Conservation (phyloP, 2,113 vertebrate species). For the Oryzias javanicus region DNA sequence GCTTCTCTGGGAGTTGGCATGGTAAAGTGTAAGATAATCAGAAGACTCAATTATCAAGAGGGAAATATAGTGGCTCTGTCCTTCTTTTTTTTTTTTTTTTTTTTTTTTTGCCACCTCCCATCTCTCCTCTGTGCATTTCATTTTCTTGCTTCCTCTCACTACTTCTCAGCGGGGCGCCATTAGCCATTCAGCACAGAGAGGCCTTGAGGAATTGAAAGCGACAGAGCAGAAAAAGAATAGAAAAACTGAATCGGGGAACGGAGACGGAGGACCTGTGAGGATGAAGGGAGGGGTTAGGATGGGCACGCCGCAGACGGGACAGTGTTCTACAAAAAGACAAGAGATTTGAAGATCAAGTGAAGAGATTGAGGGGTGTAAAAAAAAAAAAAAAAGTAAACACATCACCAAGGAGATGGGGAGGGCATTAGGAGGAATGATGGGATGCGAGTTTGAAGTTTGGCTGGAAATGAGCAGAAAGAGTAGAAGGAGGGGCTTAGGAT, state of each 20-base stretch:
- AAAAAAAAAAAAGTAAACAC: conserved; percentile 8
- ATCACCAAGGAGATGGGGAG: conserved; percentile 61
- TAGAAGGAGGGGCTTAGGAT: conserved; percentile 9
- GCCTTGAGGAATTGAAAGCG: conserved; percentile 77
- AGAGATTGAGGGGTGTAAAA: background rate
- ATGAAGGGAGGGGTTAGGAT: conserved; percentile 43
- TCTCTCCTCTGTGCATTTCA: conserved; percentile 51
- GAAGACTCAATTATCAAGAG: conserved; percentile 65
- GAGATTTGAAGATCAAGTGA: conserved; percentile 62
- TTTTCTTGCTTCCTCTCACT: conserved; percentile 61
- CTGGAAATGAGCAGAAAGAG: conserved; percentile 26
- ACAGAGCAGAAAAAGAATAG: conserved; percentile 78
- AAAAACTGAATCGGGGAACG: conserved; percentile 52
- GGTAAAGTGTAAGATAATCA: conserved; percentile 22
- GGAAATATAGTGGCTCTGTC: conserved; percentile 53
- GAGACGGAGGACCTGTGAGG: conserved; percentile 45
- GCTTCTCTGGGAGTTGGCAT: conserved; percentile 26
- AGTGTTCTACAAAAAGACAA: conserved; percentile 47
- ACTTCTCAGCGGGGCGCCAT: conserved; percentile 71
- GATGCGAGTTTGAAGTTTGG: conserved; percentile 20
- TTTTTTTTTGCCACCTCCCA: conserved; percentile 6
- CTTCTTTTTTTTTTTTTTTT: conserved; percentile 20
- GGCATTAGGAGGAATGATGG: conserved; percentile 44
- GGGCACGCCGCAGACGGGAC: conserved; percentile 35
- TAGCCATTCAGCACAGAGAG: conserved; percentile 73